Evolutionary conservation across 30 jellyfish, hydroid and myxozoan genomes (phyloP).

Genomic region (Catostylus mosaicus): DNA sequence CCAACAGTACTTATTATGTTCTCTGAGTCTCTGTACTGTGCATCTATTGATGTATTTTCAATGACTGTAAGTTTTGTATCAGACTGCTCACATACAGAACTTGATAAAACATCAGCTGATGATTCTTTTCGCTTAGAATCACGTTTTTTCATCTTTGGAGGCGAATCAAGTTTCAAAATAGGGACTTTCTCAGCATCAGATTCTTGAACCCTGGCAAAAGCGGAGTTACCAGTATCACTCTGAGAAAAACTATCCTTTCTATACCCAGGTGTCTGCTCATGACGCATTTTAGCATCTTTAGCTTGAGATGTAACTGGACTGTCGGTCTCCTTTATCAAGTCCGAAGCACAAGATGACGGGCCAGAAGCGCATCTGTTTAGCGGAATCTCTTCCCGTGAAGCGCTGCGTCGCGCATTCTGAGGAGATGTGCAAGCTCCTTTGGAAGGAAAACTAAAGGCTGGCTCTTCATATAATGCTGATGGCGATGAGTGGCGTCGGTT

Average conservation of each 20-base stretch:
- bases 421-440: constrained; percentile 23
- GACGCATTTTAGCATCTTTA: too few species aligned
- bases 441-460: constrained; percentile 50
- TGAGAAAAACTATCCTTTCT: neutral
- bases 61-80: constrained; percentile 32
- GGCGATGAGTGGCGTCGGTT: constrained; percentile 81
- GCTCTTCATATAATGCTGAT: constrained; percentile 63
- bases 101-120: neutral
- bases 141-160: constrained; percentile 69
- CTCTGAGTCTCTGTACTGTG: constrained; percentile 37
- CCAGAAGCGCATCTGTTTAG: constrained; percentile 52
- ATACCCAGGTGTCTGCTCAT: neutral
- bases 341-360: constrained; percentile 3
- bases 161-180: constrained; percentile 59
- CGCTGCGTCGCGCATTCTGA: constrained; percentile 2
- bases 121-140: constrained; percentile 58
- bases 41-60: constrained; percentile 41
- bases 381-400: neutral
- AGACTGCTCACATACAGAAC: constrained; percentile 5
- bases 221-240: constrained; percentile 6
- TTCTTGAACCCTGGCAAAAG: constrained; percentile 27
- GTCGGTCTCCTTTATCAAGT: neutral
- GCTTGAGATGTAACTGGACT: neutral
- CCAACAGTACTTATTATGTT: constrained; percentile 67
- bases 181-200: constrained; percentile 56